Conservation (phyloP, 2,888 invertebrate genomes). For the Lottia gigantea region DNA sequence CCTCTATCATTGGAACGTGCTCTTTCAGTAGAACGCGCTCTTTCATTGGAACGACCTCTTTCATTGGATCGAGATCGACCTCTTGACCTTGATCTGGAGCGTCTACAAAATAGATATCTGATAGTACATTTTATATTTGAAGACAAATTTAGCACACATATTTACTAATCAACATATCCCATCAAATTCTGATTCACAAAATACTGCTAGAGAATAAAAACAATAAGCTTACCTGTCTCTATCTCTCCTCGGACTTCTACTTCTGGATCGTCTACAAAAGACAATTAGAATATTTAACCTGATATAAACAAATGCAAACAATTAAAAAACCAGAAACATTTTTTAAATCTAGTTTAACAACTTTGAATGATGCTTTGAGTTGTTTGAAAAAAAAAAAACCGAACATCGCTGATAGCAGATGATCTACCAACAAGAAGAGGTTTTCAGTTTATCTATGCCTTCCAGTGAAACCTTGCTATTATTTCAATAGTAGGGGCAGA, state of each 20-base stretch:
- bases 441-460: too few species aligned
- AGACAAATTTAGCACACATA: neutral
- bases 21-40: neutral
- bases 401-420: too few species aligned
- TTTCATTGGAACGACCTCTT: neutral
- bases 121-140: neutral
- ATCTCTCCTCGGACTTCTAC: conserved; percentile 39
- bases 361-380: too few species aligned
- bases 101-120: conserved; percentile 10
- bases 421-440: too few species aligned
- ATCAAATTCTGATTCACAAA: neutral
- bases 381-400: too few species aligned
- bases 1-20: conserved; percentile 22
- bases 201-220: neutral
- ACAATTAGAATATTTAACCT: too few species aligned
- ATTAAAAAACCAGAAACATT: too few species aligned
- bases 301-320: too few species aligned
- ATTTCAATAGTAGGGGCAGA: too few species aligned
- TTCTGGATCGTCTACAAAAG: conserved; percentile 30
- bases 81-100: conserved; percentile 29
- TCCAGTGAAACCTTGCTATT: too few species aligned
- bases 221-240: neutral
- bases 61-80: conserved; percentile 28
- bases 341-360: too few species aligned
- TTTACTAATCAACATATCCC: neutral